Conservation (phyloP, 2,113 vertebrate species). For the Aphyosemion australe region DNA sequence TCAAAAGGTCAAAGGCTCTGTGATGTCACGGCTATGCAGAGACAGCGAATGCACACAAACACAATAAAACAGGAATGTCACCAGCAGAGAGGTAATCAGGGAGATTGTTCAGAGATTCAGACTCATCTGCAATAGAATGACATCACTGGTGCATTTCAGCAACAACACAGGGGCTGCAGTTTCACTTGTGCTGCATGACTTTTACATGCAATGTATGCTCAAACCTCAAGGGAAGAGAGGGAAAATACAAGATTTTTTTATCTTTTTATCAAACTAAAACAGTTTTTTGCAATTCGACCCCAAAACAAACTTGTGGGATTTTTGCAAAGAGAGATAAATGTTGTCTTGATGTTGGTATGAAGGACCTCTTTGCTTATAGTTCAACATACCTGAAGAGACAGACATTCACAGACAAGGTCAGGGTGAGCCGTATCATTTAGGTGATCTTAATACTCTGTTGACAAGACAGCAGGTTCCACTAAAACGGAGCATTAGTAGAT, state of each 20-base stretch:
- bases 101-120: conserved; percentile 37
- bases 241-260: neutral
- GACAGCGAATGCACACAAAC: conserved; percentile 7
- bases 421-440: conserved; percentile 64
- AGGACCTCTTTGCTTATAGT: conserved; percentile 31
- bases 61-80: conserved; percentile 38
- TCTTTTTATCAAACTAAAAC: no score
- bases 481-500: conserved; percentile 37
- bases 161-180: conserved; percentile 5
- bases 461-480: conserved; percentile 62
- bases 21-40: conserved; percentile 30
- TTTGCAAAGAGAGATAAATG: conserved; percentile 6
- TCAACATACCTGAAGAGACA: conserved; percentile 40
- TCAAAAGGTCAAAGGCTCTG: conserved; percentile 67
- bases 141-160: neutral
- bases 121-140: conserved; percentile 21
- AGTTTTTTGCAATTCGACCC: neutral
- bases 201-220: no score
- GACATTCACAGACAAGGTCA: conserved; percentile 43
- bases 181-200: neutral
- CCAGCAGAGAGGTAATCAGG: conserved; percentile 48
- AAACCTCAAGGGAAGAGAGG: neutral
- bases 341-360: conserved; percentile 30
- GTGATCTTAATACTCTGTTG: conserved; percentile 77
- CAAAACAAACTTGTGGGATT: neutral